Base-by-base conservation (phyloP, 2,113 vertebrate species). In the Crotalus tigris region DNA sequence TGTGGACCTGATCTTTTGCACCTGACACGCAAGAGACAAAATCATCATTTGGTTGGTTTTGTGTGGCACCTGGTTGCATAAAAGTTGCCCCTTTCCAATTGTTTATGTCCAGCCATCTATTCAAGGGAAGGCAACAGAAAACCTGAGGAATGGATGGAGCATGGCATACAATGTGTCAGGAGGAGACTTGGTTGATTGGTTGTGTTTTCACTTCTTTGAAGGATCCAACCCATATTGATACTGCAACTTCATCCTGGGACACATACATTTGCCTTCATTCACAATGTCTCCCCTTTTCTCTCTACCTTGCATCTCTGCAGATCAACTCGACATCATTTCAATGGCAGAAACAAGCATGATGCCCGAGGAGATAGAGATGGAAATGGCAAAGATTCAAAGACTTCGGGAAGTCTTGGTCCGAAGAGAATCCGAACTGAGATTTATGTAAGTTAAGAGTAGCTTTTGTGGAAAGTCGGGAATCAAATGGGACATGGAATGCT, bases 301-400 rank as follows among this genome's bases (percentile, higher is more conserved):
- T 95, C 88, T 96, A 61, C 95, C 94, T 96, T 92, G 59, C n/a
- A 10, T 92, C 92, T 86, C n/a, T 92, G 51, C 95, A 99, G 99
- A 96, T 97, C 98, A 99, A 92, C 98, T 98, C 93, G 98, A 99
- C 88, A 98, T 98, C 93, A 97, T 99, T 97, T 99, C 98, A 61
- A 99, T 99, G 99, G 99, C 98, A 10, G 99, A 99, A 97, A 98
- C 98, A 94, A 99, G 98, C 95, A 98, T 99, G 98, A 98, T 98
- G 97, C 99, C 99, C 0, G 99, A 99, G 75, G 99, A 99, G 97
- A 99, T 99, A 2, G 99, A 99, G 96, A 97, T 99, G 92, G 99
- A 99, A 97, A 99, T 99, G 99, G 97, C 98, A 75, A 99, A 99
- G 92, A 99, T 99, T 96, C 99, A 99, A 96, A 98, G 98, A 58